Evolutionary conservation across 2,797 vertebrate genomes (phyloP).

Genomic region (Mionectes olivaceus): DNA sequence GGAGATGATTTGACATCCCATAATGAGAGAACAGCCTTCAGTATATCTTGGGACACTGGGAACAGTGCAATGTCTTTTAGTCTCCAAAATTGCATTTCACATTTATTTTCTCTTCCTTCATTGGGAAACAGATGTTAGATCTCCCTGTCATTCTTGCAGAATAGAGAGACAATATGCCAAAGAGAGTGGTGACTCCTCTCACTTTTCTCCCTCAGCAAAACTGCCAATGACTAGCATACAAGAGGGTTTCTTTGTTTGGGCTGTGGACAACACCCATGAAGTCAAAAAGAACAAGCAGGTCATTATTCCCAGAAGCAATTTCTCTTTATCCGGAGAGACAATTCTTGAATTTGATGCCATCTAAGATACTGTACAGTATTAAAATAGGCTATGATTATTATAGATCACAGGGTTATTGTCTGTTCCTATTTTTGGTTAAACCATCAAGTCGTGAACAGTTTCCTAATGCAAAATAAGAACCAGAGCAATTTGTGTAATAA

Average conservation of each 20-base stretch:
- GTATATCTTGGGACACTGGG: not conserved
- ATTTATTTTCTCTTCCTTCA: not conserved
- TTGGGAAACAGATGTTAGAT: not conserved
- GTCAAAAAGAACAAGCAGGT: not conserved
- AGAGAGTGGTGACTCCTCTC: not conserved
- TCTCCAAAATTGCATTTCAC: not conserved
- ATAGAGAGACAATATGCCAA: not conserved
- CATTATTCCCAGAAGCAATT: not conserved
- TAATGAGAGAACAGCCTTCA: not conserved
- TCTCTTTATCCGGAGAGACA: not conserved
- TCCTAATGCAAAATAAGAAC: not conserved
- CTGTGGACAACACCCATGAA: not conserved
- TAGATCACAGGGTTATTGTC: not conserved
- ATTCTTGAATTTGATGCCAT: not conserved
- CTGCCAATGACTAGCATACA: not conserved
- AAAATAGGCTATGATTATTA: not conserved
- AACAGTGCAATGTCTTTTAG: not conserved
- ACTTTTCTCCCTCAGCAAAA: not conserved
- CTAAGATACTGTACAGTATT: not conserved
- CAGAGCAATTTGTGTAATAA: not conserved
- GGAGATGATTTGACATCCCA: not conserved
- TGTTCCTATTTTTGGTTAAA: not conserved
- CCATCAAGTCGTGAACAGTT: not conserved
- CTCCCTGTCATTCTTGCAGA: not conserved
- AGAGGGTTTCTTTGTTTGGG: not conserved